These are phyloP conservation scores for Mustelus asterias DNA, from an alignment of 2,113 vertebrate genomes.

Conservation along the genomic window DNA sequence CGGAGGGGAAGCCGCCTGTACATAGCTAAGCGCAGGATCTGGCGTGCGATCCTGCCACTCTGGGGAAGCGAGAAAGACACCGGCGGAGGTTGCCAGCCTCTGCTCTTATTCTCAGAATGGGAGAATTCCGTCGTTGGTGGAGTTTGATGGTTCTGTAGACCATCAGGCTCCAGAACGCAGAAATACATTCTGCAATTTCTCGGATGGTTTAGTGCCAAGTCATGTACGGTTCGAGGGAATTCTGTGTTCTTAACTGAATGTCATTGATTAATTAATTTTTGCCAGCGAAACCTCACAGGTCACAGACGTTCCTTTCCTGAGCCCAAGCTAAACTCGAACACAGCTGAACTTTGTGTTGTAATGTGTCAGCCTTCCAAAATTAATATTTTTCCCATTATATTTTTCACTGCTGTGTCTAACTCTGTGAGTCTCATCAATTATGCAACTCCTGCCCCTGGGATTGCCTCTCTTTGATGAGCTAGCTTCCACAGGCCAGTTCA, in stretches of 20 bases:
- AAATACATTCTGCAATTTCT: background rate
- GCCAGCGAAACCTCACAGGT: background rate
- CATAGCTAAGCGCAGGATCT: too few relatives aligned
- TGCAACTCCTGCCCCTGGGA: background rate
- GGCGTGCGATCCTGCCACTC: too few relatives aligned
- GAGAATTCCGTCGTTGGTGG: too few relatives aligned
- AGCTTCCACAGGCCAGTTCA: background rate
- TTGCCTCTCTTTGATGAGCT: background rate
- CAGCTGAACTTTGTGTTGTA: background rate
- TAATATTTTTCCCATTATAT: conserved; percentile 10
- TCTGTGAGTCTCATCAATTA: background rate
- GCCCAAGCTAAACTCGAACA: background rate
- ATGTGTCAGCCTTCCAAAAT: conserved; percentile 15
- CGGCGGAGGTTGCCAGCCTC: too few relatives aligned
- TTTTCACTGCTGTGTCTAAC: background rate
- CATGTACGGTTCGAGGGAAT: background rate
- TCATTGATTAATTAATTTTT: background rate
- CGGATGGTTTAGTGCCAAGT: background rate
- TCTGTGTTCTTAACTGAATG: background rate
- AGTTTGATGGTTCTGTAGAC: background rate
- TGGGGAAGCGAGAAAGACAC: too few relatives aligned
- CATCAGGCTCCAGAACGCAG: background rate
- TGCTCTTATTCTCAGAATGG: too few relatives aligned
- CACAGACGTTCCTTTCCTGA: background rate
- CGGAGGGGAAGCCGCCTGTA: too few relatives aligned